Percentiles rank a stretch among this genome's conserved stretches.
Conservation (phyloP, 2,797 vertebrate genomes). For the Sebastes kiyomatsui region DNA sequence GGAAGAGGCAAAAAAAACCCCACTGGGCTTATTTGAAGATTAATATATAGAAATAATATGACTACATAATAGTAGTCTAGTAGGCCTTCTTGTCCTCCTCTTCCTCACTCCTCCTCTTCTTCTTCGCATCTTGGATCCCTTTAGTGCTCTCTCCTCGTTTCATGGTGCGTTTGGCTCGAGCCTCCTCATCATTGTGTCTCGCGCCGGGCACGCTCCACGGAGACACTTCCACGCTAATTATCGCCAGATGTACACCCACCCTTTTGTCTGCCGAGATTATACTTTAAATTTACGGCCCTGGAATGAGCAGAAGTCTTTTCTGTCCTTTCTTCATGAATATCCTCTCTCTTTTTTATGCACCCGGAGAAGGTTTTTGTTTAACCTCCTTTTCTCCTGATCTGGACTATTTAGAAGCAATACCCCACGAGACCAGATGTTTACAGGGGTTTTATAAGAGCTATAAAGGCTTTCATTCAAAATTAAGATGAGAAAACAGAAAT, state of each 20-base stretch:
- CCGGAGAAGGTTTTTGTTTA: slow-evolving; percentile 41
- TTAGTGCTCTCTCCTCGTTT: slow-evolving; percentile 40
- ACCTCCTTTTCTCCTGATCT: slow-evolving; percentile 2
- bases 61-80: too few species aligned
- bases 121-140: not conserved
- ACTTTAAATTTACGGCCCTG: slow-evolving; percentile 67
- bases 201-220: slow-evolving; percentile 52
- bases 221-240: slow-evolving; percentile 80
- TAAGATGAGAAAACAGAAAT: not conserved
- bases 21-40: too few species aligned
- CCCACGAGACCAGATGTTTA: not conserved
- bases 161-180: slow-evolving; percentile 59
- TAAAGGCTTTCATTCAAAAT: not conserved
- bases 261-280: slow-evolving; percentile 67
- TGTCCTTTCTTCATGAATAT: slow-evolving; percentile 20
- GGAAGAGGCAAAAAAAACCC: too few species aligned
- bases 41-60: too few species aligned
- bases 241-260: slow-evolving; percentile 77
- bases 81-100: not conserved
- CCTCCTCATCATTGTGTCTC: slow-evolving; percentile 29
- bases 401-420: not conserved
- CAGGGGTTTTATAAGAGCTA: not conserved
- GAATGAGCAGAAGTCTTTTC: slow-evolving; percentile 58
- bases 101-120: not conserved
- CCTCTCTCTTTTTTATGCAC: slow-evolving; percentile 27